Evolutionary conservation across 2,888 invertebrate species (phyloP).

Genomic region (Eupithecia inturbata): DNA sequence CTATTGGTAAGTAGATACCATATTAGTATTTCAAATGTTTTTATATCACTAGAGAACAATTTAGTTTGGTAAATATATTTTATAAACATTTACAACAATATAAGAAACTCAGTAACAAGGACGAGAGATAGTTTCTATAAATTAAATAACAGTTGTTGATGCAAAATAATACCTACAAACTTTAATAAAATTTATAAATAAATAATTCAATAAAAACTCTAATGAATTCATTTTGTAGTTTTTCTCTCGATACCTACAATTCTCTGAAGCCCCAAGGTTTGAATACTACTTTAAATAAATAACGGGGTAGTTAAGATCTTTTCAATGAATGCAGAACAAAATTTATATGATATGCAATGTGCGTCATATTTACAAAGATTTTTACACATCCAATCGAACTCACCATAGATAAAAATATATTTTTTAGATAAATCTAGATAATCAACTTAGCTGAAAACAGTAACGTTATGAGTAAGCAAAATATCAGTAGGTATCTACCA

Average conservation of each 20-base stretch:
- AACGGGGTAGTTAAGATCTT: constrained; percentile 34
- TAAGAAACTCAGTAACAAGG: constrained; percentile 71
- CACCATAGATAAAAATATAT: constrained; percentile 31
- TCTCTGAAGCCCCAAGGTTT: not conserved
- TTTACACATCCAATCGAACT: constrained; percentile 57
- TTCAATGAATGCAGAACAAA: constrained; percentile 43
- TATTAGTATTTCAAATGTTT: constrained; percentile 63
- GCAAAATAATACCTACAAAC: constrained; percentile 29
- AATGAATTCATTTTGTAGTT: not conserved
- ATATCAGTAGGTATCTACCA: constrained; percentile 19
- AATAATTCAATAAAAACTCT: not conserved
- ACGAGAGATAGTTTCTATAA: constrained; percentile 48
- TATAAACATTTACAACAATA: constrained; percentile 80
- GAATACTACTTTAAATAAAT: not conserved
- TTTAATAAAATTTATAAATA: not conserved
- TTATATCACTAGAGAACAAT: constrained; percentile 68
- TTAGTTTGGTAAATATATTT: constrained; percentile 71
- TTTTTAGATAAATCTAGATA: constrained; percentile 20
- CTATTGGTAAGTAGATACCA: constrained; percentile 50
- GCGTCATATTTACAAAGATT: constrained; percentile 70
- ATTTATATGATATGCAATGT: constrained; percentile 73
- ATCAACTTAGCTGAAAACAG: constrained; percentile 13
- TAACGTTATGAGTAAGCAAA: constrained; percentile 14
- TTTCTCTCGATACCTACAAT: not conserved
- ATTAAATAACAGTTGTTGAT: constrained; percentile 40